These are phyloP conservation scores for Chromoteleia sp. DNA, from an alignment of 2,888 invertebrate species.

Conservation along the genomic window DNA sequence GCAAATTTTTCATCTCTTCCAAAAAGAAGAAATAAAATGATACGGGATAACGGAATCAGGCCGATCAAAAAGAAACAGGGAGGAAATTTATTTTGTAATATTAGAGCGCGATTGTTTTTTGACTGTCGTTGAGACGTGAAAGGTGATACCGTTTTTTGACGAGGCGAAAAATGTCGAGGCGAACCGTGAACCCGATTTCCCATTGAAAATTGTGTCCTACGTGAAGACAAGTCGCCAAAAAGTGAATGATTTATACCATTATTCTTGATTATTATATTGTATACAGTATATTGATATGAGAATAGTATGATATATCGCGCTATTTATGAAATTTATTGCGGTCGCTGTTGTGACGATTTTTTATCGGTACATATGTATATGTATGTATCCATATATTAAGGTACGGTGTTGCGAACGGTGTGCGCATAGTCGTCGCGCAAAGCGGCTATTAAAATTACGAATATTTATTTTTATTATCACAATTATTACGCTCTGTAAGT, in stretches of 20 bases:
- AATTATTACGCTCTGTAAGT: slow-evolving; percentile 74
- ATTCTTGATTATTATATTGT: slow-evolving; percentile 54
- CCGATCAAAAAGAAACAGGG: too few species aligned
- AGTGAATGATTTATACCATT: slow-evolving; percentile 42
- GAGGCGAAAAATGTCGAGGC: slow-evolving; percentile 56
- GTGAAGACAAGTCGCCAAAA: slow-evolving; percentile 44
- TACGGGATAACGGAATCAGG: neutral
- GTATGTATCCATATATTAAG: slow-evolving; percentile 49
- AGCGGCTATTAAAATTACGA: slow-evolving; percentile 71
- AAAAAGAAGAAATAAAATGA: too few species aligned
- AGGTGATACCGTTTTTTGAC: slow-evolving; percentile 29
- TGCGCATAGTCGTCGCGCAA: slow-evolving; percentile 49
- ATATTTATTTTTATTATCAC: slow-evolving; percentile 76
- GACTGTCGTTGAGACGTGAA: slow-evolving; percentile 4
- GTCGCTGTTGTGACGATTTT: slow-evolving; percentile 65
- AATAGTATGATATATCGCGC: slow-evolving; percentile 53
- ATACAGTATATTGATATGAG: slow-evolving; percentile 56
- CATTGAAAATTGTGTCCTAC: slow-evolving; percentile 65
- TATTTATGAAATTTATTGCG: slow-evolving; percentile 60
- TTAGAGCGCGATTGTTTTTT: slow-evolving; percentile 26
- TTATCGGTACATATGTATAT: slow-evolving; percentile 61
- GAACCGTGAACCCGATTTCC: slow-evolving; percentile 27
- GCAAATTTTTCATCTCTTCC: slow-evolving; percentile 42
- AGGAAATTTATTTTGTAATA: slow-evolving; percentile 57
- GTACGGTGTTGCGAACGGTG: slow-evolving; percentile 28